phyloP scores from a whole-genome alignment of 2,888 invertebrate genomes.

The Nipponacmea schrenckii region DNA sequence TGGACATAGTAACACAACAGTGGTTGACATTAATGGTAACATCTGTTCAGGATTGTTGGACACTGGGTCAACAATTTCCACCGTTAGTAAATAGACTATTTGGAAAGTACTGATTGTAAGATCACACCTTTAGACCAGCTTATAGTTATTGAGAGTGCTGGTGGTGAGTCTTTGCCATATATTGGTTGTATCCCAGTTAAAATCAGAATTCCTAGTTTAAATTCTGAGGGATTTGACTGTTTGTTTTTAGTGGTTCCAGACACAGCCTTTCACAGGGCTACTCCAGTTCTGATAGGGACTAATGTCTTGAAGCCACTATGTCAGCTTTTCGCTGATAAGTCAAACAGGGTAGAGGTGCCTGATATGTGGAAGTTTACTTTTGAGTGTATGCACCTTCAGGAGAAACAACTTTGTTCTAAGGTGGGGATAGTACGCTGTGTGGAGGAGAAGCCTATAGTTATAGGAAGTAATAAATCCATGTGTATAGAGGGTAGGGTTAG shows the following conservation, averaged over 20 bases:
- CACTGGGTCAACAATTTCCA: slow-evolving; percentile 1
- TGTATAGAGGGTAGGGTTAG: neutral
- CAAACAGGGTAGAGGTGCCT: neutral
- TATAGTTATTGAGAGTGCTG: neutral
- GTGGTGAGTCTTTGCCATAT: neutral
- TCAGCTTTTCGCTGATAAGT: too few species aligned
- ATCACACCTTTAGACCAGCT: neutral
- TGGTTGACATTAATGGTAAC: neutral
- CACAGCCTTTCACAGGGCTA: neutral
- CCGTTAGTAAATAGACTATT: neutral
- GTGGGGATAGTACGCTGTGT: neutral
- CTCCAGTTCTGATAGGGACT: neutral
- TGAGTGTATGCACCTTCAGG: neutral
- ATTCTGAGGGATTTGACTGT: neutral
- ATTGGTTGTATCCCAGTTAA: neutral
- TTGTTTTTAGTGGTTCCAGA: neutral
- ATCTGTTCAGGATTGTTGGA: slow-evolving; percentile 3
- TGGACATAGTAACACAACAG: neutral
- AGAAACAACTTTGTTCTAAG: neutral
- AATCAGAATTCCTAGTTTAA: neutral
- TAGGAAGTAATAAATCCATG: neutral
- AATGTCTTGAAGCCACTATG: neutral
- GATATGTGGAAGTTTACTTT: neutral
- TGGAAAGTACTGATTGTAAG: neutral
- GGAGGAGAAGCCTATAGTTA: neutral